A percentile compares a stretch with the other conserved stretches of the same genome.
phyloP scores from a whole-genome alignment of 2,113 vertebrate genomes.

The Gorsachius goisagi region DNA sequence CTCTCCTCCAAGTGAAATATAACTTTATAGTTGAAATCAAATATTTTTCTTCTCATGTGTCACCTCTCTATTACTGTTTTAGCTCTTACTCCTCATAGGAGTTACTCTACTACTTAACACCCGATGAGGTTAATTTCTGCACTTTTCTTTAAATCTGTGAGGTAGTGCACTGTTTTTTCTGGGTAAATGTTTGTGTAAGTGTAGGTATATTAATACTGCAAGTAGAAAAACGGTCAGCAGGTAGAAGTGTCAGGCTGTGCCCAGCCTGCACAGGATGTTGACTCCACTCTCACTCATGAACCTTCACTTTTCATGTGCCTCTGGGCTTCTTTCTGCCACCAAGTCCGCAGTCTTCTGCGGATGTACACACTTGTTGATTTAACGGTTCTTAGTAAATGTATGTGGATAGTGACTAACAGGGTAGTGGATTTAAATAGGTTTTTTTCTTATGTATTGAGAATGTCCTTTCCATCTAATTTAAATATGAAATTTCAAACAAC shows the following conservation, averaged over 20 bases:
- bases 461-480: constrained; percentile 13
- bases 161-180: not conserved
- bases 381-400: not conserved
- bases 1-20: not conserved
- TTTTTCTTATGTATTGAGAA: not conserved
- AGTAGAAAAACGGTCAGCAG: not conserved
- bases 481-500: not conserved
- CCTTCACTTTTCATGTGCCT: not conserved
- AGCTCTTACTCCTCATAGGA: not conserved
- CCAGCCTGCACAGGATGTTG: not conserved
- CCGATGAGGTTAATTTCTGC: not conserved
- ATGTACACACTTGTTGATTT: not conserved
- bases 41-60: not conserved
- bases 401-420: not conserved
- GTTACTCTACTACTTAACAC: not conserved
- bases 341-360: not conserved
- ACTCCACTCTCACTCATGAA: not conserved
- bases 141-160: not conserved
- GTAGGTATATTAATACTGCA: not conserved
- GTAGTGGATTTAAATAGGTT: not conserved
- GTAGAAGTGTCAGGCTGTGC: not conserved
- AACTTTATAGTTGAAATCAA: not conserved
- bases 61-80: not conserved
- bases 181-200: not conserved
- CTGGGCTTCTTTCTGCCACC: not conserved